Conservation (phyloP, 2,113 vertebrate species). For the Alectura lathami region DNA sequence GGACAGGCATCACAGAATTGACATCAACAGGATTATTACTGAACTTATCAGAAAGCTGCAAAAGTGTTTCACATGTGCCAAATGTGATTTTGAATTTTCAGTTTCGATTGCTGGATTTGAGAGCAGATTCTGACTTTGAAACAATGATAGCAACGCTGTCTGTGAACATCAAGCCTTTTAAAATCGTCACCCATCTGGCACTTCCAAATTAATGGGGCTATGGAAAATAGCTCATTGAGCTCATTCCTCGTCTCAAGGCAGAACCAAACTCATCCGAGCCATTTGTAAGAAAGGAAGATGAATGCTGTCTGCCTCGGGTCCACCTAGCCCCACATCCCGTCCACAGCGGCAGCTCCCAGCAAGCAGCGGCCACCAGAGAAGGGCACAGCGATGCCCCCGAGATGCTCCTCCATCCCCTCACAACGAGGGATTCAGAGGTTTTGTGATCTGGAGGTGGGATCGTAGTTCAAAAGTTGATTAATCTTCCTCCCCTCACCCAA, state of each 20-base stretch:
- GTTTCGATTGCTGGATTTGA: fast-evolving
- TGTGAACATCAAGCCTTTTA: not conserved
- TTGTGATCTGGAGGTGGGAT: not conserved
- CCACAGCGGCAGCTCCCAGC: fast-evolving
- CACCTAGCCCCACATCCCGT: fast-evolving
- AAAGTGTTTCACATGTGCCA: not conserved
- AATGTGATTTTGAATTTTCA: not conserved
- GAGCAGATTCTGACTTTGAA: not conserved
- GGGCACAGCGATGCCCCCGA: fast-evolving
- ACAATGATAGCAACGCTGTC: fast-evolving
- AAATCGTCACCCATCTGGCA: not conserved
- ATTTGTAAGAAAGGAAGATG: not conserved
- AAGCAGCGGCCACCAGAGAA: fast-evolving
- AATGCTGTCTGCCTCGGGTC: not conserved
- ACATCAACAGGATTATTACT: not conserved
- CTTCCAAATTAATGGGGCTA: not conserved
- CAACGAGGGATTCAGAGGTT: not conserved
- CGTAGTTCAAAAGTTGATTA: not conserved
- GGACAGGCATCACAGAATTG: not conserved
- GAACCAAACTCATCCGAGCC: not conserved
- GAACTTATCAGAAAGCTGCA: not conserved
- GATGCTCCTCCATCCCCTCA: not conserved
- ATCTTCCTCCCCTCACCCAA: not conserved
- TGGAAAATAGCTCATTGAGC: not conserved
- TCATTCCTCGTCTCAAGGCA: not conserved